These are phyloP conservation scores for Lasius platythorax DNA, from an alignment of 2,888 invertebrate genomes.

Conservation along the genomic window DNA sequence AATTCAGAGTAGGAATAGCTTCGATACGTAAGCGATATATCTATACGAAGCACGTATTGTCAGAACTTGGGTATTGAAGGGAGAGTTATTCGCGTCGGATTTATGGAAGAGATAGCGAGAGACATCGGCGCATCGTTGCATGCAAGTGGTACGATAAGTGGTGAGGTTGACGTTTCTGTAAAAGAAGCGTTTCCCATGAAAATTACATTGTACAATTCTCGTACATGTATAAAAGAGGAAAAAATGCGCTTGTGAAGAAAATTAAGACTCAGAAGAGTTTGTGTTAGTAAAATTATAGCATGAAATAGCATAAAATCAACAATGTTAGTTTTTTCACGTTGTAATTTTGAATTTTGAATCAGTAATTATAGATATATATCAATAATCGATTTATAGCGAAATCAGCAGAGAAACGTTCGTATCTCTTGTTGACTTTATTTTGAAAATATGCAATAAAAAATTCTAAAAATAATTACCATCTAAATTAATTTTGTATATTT, in stretches of 20 bases:
- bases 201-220: slow-evolving; percentile 67
- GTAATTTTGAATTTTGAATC: not conserved
- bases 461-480: not conserved
- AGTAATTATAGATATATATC: not conserved
- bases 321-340: not conserved
- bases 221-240: not conserved
- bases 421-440: slow-evolving; percentile 2
- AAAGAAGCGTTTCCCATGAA: slow-evolving; percentile 59
- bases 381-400: not conserved
- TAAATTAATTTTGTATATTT: not conserved
- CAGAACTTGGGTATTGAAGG: slow-evolving; percentile 23
- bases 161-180: slow-evolving; percentile 62
- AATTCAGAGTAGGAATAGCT: slow-evolving; percentile 16
- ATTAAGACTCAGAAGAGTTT: not conserved
- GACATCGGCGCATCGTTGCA: slow-evolving; percentile 54
- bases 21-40: slow-evolving; percentile 1
- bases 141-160: slow-evolving; percentile 68
- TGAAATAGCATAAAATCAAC: not conserved
- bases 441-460: not conserved
- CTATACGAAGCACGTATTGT: not conserved
- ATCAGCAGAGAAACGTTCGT: not conserved
- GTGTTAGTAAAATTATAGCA: not conserved
- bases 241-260: not conserved
- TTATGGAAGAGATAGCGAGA: slow-evolving; percentile 41
- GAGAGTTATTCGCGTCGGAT: slow-evolving; percentile 23